Evolutionary conservation across 2,113 vertebrate species (phyloP).

Genomic region (Odocoileus hemionus): DNA sequence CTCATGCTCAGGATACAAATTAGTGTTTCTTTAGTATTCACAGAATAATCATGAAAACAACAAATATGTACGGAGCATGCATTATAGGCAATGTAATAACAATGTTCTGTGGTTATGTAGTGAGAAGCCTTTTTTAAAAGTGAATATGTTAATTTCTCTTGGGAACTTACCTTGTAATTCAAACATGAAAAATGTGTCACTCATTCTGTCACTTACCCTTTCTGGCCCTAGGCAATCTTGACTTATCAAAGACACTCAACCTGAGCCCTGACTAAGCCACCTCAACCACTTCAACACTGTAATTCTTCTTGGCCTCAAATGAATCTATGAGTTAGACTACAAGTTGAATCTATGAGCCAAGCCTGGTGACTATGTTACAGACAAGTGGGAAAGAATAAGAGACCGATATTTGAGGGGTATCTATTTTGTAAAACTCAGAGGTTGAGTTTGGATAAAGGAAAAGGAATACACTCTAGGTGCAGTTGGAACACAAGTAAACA

Average conservation of each 20-base stretch:
- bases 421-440: neutral
- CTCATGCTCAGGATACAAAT: slow-evolving; percentile 12
- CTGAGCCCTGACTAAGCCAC: neutral
- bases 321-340: neutral
- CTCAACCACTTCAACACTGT: neutral
- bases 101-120: neutral
- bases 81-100: neutral
- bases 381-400: neutral
- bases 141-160: neutral
- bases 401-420: neutral
- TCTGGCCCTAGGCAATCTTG: neutral
- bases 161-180: neutral
- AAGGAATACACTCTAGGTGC: neutral
- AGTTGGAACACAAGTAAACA: neutral
- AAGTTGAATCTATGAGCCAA: neutral
- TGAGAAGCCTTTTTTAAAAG: neutral
- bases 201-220: neutral
- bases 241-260: neutral
- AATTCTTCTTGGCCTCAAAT: neutral
- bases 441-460: neutral
- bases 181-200: neutral
- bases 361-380: neutral
- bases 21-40: slow-evolving; percentile 16
- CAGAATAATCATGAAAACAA: neutral
- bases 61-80: neutral